A percentile compares a stretch with the other conserved stretches of the same genome.
These are phyloP conservation scores for Sylvia atricapilla DNA, from an alignment of 2,113 vertebrate genomes.

Conservation along the genomic window DNA sequence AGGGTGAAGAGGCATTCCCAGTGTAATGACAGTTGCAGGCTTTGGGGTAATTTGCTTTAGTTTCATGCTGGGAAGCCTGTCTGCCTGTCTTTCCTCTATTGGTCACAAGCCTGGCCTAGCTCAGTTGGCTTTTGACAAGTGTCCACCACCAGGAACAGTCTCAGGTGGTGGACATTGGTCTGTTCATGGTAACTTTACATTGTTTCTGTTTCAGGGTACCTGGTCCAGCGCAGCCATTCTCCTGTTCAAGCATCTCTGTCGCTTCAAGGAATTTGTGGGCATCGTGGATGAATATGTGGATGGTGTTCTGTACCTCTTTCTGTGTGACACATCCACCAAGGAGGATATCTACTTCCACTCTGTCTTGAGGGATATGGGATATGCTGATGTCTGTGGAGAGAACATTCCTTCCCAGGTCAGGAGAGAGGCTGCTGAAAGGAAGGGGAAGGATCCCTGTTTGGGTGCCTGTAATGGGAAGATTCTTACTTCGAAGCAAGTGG, in stretches of 20 bases:
- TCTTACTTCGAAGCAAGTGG: background rate
- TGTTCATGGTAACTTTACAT: background rate
- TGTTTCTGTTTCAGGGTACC: constrained; percentile 63
- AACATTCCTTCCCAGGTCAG: constrained; percentile 72
- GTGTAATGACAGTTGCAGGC: background rate
- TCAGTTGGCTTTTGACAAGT: background rate
- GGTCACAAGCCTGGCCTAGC: background rate
- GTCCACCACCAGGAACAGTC: background rate
- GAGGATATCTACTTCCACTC: constrained; percentile 86
- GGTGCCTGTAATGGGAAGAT: background rate
- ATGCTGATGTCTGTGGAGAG: constrained; percentile 72
- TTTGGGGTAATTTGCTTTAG: background rate
- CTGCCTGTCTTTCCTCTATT: background rate
- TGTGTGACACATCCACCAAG: constrained; percentile 87
- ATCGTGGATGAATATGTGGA: constrained; percentile 80
- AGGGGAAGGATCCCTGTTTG: background rate
- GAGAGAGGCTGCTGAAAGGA: background rate
- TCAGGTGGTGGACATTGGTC: background rate
- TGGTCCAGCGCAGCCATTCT: constrained; percentile 80
- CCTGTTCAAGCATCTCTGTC: constrained; percentile 81
- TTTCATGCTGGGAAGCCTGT: background rate
- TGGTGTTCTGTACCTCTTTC: constrained; percentile 83
- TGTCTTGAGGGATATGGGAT: constrained; percentile 75
- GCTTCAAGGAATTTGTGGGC: constrained; percentile 80
- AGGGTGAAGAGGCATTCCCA: background rate